Evolutionary conservation across 2,888 invertebrate species (phyloP).

Genomic region (Drosophila recens): DNA sequence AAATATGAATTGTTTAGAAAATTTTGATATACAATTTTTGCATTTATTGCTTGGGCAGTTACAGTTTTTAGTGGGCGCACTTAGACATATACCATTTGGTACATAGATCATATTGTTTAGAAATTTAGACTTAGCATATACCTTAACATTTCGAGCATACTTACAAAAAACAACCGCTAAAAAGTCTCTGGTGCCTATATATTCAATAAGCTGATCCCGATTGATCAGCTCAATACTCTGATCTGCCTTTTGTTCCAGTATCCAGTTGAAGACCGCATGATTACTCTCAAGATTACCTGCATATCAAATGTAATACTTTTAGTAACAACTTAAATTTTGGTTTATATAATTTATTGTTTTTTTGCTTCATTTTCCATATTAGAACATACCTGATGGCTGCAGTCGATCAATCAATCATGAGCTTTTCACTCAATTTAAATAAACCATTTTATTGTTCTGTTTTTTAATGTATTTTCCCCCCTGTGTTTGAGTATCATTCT

Average conservation of each 20-base stretch:
- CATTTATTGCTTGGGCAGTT: slow-evolving; percentile 67
- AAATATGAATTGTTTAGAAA: neutral
- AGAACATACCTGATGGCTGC: slow-evolving; percentile 83
- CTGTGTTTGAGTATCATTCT: neutral
- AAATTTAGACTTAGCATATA: slow-evolving; percentile 46
- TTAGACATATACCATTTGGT: slow-evolving; percentile 12
- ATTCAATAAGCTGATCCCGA: slow-evolving; percentile 92
- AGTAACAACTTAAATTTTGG: neutral
- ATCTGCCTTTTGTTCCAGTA: slow-evolving; percentile 95
- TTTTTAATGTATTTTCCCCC: slow-evolving; percentile 4
- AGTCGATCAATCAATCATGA: slow-evolving; percentile 82
- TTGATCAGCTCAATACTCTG: slow-evolving; percentile 96
- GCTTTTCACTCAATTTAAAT: slow-evolving; percentile 9
- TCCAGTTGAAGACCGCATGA: slow-evolving; percentile 94
- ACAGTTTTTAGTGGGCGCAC: slow-evolving; percentile 83
- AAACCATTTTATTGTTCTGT: neutral
- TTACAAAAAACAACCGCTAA: slow-evolving; percentile 96
- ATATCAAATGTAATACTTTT: slow-evolving; percentile 29
- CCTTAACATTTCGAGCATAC: slow-evolving; percentile 84
- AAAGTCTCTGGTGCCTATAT: slow-evolving; percentile 95
- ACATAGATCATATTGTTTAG: slow-evolving; percentile 13
- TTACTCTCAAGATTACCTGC: slow-evolving; percentile 91
- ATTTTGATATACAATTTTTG: slow-evolving; percentile 33
- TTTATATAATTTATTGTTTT: neutral
- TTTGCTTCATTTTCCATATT: slow-evolving; percentile 18